Conservation (phyloP, 2,797 vertebrate species). For the Chaenodraco wilsoni region DNA sequence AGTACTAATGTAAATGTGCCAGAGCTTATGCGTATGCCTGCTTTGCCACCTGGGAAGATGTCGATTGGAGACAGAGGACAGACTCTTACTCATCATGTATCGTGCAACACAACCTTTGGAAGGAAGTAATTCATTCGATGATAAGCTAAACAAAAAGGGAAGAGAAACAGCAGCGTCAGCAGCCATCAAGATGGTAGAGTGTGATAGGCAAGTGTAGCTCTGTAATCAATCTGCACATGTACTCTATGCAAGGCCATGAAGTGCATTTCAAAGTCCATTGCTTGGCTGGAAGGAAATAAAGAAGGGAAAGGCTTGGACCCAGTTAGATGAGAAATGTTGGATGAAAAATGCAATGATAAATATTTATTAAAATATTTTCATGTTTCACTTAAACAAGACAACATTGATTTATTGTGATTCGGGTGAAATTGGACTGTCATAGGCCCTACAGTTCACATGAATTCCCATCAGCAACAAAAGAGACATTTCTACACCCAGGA, state of each 20-base stretch:
- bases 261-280: slow-evolving; percentile 45
- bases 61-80: slow-evolving; percentile 56
- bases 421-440: neutral
- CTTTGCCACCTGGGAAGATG: slow-evolving; percentile 42
- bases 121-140: slow-evolving; percentile 61
- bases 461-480: no score
- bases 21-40: slow-evolving; percentile 2
- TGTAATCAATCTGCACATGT: slow-evolving; percentile 61
- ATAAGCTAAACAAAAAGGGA: slow-evolving; percentile 57
- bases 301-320: neutral
- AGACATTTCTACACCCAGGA: neutral
- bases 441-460: neutral
- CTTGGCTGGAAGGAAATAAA: slow-evolving; percentile 17
- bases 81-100: slow-evolving; percentile 61
- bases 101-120: slow-evolving; percentile 61
- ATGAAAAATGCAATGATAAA: neutral
- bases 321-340: neutral
- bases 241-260: slow-evolving; percentile 49
- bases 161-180: slow-evolving; percentile 62
- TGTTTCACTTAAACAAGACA: neutral
- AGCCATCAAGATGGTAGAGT: slow-evolving; percentile 59
- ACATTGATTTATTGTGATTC: neutral
- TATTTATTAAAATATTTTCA: neutral
- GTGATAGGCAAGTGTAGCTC: slow-evolving; percentile 57
- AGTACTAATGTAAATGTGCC: slow-evolving; percentile 24